Evolutionary conservation across 2,888 invertebrate genomes (phyloP), one percentile per base, ranked within the genome.

Genomic region (Brachypalpus laphriformis): DNA sequence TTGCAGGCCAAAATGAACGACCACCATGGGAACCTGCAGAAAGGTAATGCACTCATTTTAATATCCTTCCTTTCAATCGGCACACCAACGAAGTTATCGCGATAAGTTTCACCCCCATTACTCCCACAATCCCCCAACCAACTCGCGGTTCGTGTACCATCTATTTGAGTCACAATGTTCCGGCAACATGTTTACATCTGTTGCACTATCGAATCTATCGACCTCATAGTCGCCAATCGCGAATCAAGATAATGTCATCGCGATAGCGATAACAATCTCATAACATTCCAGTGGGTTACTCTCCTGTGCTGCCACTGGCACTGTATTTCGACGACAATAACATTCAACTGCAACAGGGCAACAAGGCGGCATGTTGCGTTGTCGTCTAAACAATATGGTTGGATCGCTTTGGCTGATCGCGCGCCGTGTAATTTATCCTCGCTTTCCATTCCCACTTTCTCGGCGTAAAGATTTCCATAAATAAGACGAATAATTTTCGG

Each of bases 1-100:
- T 88, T 87, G 18, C 88, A 92, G 92, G 92, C 92, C 74, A 92
- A 92, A 90, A 92, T 92, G 92, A 92, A 91, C 83, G 92, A 91
- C 88, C 92, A 92, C 87, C 92, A 92, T 87, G 92, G 90, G 65
- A 92, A 92, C 88, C 88, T 92, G 85, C 92, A 92, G 87, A 92
- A 92, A 91, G 92, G 92, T 92, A 88, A 90, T 70, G 75, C 81
- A 81, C 85, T 59, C 14, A 40, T 45, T 65, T 70, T 54, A 54
- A 34, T 71, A 70, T 37, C 18, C 18, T 28, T 25, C 42, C 25
- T 20, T 51, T 16, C 49, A 9, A 47, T 54, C 66, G 63, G 37
- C 16, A 66, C 66, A 66, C 49, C 56, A 40, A 22, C 8, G 18
- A 20, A 8, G 5, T 25, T 45, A 45, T 45, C 40, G 54, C 25